Percentiles rank a stretch among this genome's conserved stretches.
Conservation (phyloP, 2,888 invertebrate species). For the Halocaridina rubra region DNA sequence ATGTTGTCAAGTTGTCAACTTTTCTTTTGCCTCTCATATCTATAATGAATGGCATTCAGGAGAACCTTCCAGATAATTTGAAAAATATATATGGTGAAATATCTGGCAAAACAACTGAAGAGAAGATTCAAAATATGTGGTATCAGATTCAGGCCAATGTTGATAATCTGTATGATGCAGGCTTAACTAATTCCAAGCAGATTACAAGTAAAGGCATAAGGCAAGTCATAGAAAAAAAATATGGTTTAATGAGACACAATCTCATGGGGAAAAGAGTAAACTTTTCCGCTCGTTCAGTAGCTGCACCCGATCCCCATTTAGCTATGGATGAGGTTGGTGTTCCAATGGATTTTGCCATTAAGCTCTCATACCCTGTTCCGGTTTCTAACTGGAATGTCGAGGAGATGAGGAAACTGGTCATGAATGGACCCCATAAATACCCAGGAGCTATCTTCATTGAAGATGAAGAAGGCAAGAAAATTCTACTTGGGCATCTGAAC, state of each 20-base stretch:
- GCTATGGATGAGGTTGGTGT: conserved; percentile 96
- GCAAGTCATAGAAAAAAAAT: conserved; percentile 90
- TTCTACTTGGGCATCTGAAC: conserved; percentile 12
- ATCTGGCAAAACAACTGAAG: conserved; percentile 75
- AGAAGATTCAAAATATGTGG: conserved; percentile 88
- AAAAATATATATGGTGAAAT: conserved; percentile 72
- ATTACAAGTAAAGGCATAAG: conserved; percentile 41
- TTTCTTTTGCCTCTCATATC: conserved; percentile 39
- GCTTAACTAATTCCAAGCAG: conserved; percentile 17
- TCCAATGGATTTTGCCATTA: conserved; percentile 92
- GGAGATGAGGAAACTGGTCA: conserved; percentile 72
- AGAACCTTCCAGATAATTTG: conserved; percentile 26
- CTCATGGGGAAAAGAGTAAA: conserved; percentile 99
- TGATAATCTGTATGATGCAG: conserved; percentile 71
- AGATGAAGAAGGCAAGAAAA: conserved; percentile 58
- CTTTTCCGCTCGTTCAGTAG: conserved; percentile 96
- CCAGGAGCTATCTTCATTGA: conserved; percentile 75
- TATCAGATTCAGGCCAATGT: conserved; percentile 82
- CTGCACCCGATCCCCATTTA: conserved; percentile 98
- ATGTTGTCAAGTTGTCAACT: conserved; percentile 25
- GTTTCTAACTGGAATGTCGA: conserved; percentile 94
- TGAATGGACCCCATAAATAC: conserved; percentile 91
- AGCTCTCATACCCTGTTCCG: conserved; percentile 91
- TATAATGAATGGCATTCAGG: background rate
- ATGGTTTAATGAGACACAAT: conserved; percentile 93